Percentiles rank a stretch among this genome's conserved stretches.
phyloP scores from a whole-genome alignment of 2,113 vertebrate genomes.

The Emydocephalus ijimae region DNA sequence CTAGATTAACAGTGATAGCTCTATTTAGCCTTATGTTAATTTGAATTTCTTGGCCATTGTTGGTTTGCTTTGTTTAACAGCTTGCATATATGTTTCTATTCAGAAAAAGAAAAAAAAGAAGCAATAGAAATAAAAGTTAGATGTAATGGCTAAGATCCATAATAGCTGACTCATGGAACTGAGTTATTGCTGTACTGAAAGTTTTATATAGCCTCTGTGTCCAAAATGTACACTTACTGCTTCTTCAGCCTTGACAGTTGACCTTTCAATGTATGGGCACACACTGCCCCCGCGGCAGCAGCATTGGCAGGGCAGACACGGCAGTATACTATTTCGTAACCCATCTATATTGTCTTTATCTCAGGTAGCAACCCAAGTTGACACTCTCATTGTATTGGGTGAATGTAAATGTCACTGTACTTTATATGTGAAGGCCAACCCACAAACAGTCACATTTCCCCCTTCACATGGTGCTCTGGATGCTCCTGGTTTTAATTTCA shows the following conservation, averaged over 20 bases:
- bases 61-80: constrained; percentile 43
- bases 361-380: constrained; percentile 45
- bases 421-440: constrained; percentile 58
- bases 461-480: constrained; percentile 47
- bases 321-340: constrained; percentile 58
- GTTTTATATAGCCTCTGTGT: constrained; percentile 67
- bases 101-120: constrained; percentile 42
- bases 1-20: constrained; percentile 55
- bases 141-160: constrained; percentile 62
- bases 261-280: constrained; percentile 69
- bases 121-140: constrained; percentile 51
- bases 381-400: constrained; percentile 30
- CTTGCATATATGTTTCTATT: constrained; percentile 68
- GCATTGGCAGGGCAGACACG: constrained; percentile 57
- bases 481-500: constrained; percentile 60
- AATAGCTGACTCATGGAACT: constrained; percentile 65
- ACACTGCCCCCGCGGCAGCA: constrained; percentile 65
- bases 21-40: constrained; percentile 49
- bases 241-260: constrained; percentile 75
- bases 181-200: constrained; percentile 69
- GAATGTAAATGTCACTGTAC: constrained; percentile 48
- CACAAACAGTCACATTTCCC: constrained; percentile 43
- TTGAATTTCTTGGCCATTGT: constrained; percentile 48
- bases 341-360: constrained; percentile 58
- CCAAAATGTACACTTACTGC: constrained; percentile 66